Evolutionary conservation across 2,888 invertebrate genomes (phyloP), one percentile per base, ranked within the genome.

Genomic region (Troglohyphantes excavatus): DNA sequence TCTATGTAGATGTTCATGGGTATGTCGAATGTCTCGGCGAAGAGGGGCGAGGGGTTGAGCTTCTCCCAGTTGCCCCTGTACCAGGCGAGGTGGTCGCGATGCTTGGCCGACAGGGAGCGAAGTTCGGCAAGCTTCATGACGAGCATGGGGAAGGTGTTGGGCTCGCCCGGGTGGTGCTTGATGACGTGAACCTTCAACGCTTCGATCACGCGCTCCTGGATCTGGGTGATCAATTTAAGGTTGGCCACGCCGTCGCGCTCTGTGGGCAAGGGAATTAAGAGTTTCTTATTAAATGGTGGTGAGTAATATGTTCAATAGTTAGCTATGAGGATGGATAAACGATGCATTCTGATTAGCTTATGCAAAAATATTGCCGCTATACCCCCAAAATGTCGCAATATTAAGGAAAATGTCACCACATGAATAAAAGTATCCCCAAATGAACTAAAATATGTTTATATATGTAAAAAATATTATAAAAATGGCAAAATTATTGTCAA

Each of bases 1-100:
- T 27, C 59, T 17, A 26, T 19, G 39, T 43, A 63, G 21, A 13
- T 23, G 29, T 53, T 68, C 89, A 88, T 92, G 98, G 97, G 81
- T 33, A 99, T 98, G 95, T 99, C 98, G 94, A 98, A 99, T 92
- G 98, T 98, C 94, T 99, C 99, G 46, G 98, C 96, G 94, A 98
- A 99, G 83, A 99, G 95, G 2, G 98, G 98, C 70, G 98, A 98
- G 92, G 98, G 95, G 90, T 93, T 93, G 91, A 96, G 95, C 89
- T 95, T 95, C 27, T 93, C 92, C 98, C 98, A 98, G 92, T 96
- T 95, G 59, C 92, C 85, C 92, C 98, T 95, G 94, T 97, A 98
- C 98, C 98, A 99, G 93, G 96, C 96, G 93, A 98, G 95, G 92
- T 97, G 96, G 92, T 96, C 96, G 92, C 96, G 95, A 94, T 98